Conservation (phyloP, 2,113 vertebrate species). For the Hippolais icterina region DNA sequence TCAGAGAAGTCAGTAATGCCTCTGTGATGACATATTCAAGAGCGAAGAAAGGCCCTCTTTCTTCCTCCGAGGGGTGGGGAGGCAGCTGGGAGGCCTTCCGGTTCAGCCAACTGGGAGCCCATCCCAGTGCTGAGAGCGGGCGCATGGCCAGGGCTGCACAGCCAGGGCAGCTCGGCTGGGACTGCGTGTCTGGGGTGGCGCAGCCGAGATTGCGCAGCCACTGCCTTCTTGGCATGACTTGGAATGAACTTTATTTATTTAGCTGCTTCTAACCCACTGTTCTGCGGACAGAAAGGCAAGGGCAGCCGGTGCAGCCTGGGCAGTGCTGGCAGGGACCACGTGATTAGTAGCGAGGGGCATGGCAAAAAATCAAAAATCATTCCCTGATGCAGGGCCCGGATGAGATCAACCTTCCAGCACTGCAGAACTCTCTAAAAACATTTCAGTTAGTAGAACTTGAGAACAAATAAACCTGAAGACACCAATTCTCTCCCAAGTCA, state of each 20-base stretch:
- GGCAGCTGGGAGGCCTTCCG: background rate
- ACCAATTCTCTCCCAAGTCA: background rate
- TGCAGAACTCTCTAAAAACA: background rate
- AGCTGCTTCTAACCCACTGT: background rate
- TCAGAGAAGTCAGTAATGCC: background rate
- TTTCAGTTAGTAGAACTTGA: background rate
- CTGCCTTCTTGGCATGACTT: background rate
- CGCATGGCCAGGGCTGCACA: fast-evolving
- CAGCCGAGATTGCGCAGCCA: fast-evolving
- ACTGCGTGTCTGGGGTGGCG: background rate
- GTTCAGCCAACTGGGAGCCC: fast-evolving
- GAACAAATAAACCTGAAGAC: background rate
- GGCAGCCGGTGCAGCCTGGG: fast-evolving
- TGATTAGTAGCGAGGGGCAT: background rate
- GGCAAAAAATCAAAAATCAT: too few relatives aligned
- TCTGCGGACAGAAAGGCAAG: background rate
- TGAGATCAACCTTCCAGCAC: background rate
- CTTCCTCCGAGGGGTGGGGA: background rate
- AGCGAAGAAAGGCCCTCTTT: fast-evolving
- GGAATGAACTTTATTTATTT: background rate
- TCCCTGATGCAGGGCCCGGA: background rate
- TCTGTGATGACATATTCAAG: background rate
- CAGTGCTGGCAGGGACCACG: too few relatives aligned
- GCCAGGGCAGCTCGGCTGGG: background rate
- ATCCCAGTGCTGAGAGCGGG: background rate